A percentile compares a stretch with the other conserved stretches of the same genome.
Conservation (phyloP, 2,888 invertebrate genomes). For the Cerastis leucographa region DNA sequence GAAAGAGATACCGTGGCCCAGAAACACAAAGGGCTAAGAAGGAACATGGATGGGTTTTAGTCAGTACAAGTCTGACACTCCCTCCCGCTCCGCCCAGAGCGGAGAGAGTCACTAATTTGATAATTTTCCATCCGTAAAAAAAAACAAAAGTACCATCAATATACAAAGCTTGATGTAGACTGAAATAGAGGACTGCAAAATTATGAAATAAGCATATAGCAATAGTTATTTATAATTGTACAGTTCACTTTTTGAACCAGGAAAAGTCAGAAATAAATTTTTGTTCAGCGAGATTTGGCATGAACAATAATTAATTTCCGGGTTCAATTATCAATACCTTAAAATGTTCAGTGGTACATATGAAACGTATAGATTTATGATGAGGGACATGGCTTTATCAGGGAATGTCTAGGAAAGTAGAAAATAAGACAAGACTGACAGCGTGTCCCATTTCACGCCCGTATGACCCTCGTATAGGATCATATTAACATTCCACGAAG, state of each 20-base stretch:
- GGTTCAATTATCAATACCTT: not conserved
- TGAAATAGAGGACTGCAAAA: not conserved
- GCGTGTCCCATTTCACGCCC: slow-evolving; percentile 29
- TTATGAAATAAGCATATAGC: not conserved
- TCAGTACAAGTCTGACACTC: too few relatives aligned
- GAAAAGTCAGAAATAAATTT: too few relatives aligned
- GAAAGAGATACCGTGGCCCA: too few relatives aligned
- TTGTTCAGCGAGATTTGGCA: not conserved
- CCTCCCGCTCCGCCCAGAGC: too few relatives aligned
- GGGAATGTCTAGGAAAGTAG: slow-evolving; percentile 14
- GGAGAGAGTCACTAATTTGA: too few relatives aligned
- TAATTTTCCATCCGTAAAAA: too few relatives aligned
- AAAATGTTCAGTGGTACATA: not conserved
- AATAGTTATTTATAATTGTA: too few relatives aligned
- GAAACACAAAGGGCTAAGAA: too few relatives aligned
- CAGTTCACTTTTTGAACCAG: too few relatives aligned
- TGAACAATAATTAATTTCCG: not conserved
- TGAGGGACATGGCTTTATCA: not conserved
- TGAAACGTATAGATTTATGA: not conserved
- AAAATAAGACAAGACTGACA: slow-evolving; percentile 24
- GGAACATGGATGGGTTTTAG: too few relatives aligned
- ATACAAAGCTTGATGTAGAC: not conserved
- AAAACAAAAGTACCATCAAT: too few relatives aligned
- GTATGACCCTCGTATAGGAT: slow-evolving; percentile 5
- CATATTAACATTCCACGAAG: slow-evolving; percentile 42